Evolutionary conservation across 2,113 vertebrate species (phyloP).

Genomic region (Ellobius talpinus): DNA sequence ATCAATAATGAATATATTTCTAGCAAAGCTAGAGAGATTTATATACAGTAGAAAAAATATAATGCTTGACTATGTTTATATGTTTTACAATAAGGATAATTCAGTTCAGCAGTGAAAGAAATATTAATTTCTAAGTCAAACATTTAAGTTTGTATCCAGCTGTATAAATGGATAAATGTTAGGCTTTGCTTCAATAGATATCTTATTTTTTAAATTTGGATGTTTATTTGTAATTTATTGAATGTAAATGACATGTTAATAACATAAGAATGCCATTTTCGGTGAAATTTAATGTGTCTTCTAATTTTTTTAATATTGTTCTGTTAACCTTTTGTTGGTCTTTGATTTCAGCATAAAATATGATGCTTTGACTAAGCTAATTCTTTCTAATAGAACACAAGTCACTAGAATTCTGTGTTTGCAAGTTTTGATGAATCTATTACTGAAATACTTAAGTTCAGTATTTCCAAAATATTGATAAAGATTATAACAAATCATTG

Average conservation of each 20-base stretch:
- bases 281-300: not conserved
- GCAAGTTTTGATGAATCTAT: not conserved
- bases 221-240: not conserved
- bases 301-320: not conserved
- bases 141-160: constrained; percentile 25
- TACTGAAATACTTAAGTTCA: not conserved
- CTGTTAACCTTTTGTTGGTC: not conserved
- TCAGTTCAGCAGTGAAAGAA: constrained; percentile 74
- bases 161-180: constrained; percentile 67
- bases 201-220: constrained; percentile 75
- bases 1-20: not conserved
- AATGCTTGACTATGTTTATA: constrained; percentile 3
- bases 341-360: not conserved
- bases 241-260: constrained; percentile 24
- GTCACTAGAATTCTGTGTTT: not conserved
- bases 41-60: not conserved
- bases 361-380: not conserved
- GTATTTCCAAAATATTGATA: not conserved
- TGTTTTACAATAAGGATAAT: constrained; percentile 58
- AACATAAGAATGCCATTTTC: constrained; percentile 41
- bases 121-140: constrained; percentile 67
- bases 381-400: not conserved
- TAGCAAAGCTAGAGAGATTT: not conserved
- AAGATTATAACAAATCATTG: not conserved
- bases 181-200: constrained; percentile 62